Evolutionary conservation across 2,888 invertebrate species (phyloP), one percentile per base, ranked within the genome.

Genomic region (Cryptophagus acutangulus): DNA sequence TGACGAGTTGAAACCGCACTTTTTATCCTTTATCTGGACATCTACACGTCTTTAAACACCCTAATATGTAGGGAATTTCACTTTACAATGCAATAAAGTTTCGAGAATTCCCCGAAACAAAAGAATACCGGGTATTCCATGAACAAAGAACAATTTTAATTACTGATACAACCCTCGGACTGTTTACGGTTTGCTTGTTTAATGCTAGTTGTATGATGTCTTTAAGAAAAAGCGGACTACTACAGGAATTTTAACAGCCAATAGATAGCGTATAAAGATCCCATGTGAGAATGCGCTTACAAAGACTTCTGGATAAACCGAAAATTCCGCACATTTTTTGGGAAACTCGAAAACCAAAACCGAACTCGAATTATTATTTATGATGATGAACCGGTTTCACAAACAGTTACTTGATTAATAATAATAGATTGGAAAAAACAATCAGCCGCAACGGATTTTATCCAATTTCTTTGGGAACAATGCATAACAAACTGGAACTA

Each of bases 61-160:
- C 46, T 48, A 49, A 53, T 53, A 53, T 53, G 52, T 51, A 44
- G 46, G 40, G 49, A 48, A 53, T 53, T 46, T 36, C 36, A 43
- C 43, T 41, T 46, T 43, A 39, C 39, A 44, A 40, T 41, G 41
- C 45, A 30, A 40, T 46, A 49, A 28, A 45, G 43, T 49, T 38
- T 26, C 44, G 45, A 34, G 43, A 46, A 46, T 53, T 53, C 51
- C 39, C 40, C 48, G 52, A 53, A 53, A 53, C 52, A 53, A 53
- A 49, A 48, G 49, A 45, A 39, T 38, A 44, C 40, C 37, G 20
- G 43, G 49, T 43, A 51, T 52, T 52, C 45, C 48, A 48, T 39
- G 46, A 49, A 51, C 48, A 45, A 46, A 43, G 45, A 51, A 49
- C 51, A 45, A 51, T 53, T 53, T 53, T 53, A 53, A 53, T 53